Evolutionary conservation across 2,113 vertebrate species (phyloP).

Genomic region (Hypanus sabinus): DNA sequence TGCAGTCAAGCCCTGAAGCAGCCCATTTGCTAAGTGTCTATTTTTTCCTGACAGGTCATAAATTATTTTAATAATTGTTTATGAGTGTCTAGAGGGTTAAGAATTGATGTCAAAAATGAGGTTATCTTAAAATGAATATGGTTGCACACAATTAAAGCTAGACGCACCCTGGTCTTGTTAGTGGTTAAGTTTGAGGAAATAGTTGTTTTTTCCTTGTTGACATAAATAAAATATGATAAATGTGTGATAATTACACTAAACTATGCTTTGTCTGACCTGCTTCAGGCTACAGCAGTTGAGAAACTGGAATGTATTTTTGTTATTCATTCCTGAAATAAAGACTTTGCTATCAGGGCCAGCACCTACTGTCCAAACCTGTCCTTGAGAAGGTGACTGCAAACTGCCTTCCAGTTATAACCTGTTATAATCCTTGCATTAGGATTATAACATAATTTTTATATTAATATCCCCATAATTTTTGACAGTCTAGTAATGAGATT

Average conservation of each 20-base stretch:
- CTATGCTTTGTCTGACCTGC: neutral
- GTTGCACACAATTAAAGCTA: neutral
- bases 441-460: too few relatives aligned
- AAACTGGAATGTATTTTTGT: neutral
- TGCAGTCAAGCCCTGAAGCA: neutral
- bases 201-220: neutral
- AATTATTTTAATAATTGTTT: conserved; percentile 32
- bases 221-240: neutral
- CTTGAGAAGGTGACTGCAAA: neutral
- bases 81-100: neutral
- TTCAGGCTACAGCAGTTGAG: neutral
- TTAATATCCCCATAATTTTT: too few relatives aligned
- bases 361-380: neutral
- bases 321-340: neutral
- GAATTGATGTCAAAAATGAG: conserved; percentile 1
- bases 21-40: conserved; percentile 12
- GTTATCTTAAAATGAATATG: conserved; percentile 17
- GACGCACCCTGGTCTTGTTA: neutral
- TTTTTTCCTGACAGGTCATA: conserved; percentile 10
- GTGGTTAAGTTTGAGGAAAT: neutral
- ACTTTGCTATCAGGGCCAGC: neutral
- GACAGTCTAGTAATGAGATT: neutral
- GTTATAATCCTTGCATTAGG: neutral
- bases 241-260: neutral
- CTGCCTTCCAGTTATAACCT: too few relatives aligned